Conservation (phyloP, 1,140 invertebrate genomes). For the Drosophila nikananu region DNA sequence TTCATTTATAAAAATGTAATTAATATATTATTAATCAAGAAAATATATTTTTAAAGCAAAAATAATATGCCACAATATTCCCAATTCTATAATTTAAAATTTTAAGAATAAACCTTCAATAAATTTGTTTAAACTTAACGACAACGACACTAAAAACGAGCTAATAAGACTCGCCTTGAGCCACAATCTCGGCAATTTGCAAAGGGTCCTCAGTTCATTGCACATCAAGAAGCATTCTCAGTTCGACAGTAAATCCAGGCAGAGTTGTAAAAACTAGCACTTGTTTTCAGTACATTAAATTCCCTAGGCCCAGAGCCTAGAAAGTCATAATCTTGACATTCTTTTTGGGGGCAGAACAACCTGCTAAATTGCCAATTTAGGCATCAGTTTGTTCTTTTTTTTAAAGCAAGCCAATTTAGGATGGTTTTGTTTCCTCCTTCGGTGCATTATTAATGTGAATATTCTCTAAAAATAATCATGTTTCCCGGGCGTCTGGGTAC, state of each 20-base stretch:
- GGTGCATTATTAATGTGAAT: background rate
- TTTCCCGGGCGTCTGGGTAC: background rate
- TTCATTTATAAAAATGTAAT: too few relatives aligned
- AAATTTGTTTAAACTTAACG: background rate
- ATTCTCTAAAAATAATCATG: slow-evolving; percentile 5
- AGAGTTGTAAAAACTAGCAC: slow-evolving; percentile 9
- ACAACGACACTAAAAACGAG: background rate
- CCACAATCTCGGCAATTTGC: background rate
- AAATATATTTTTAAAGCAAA: too few relatives aligned
- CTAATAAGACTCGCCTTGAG: background rate
- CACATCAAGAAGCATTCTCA: background rate
- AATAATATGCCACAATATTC: too few relatives aligned
- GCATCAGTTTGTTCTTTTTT: background rate
- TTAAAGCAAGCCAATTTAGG: background rate
- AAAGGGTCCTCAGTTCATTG: background rate
- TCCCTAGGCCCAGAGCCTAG: background rate
- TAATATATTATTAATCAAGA: too few relatives aligned
- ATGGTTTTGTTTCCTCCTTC: background rate
- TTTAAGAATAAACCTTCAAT: background rate
- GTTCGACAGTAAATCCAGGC: background rate
- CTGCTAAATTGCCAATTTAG: background rate
- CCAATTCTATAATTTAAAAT: background rate
- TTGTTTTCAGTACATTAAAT: slow-evolving; percentile 14
- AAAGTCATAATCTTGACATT: background rate
- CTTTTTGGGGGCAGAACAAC: background rate